Evolutionary conservation across 1,140 invertebrate species (phyloP).

Genomic region (Leptinotarsa undecemlineata): DNA sequence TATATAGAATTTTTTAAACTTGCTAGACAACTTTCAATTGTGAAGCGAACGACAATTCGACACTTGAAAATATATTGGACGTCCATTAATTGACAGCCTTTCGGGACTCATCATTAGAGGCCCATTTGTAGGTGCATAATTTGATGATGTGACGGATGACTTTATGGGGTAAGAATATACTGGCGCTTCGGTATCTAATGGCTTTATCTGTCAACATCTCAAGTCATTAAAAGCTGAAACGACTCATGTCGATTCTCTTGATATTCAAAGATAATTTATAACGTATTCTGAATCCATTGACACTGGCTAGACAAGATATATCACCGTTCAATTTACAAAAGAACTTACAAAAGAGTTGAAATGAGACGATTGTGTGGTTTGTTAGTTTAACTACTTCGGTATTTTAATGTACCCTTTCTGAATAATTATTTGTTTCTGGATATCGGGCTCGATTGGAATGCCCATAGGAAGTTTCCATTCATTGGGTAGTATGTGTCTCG

Average conservation of each 20-base stretch:
- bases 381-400: no score
- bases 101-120: neutral
- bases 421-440: neutral
- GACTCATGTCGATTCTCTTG: constrained; percentile 2
- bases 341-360: neutral
- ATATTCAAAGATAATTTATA: constrained; percentile 4
- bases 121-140: neutral
- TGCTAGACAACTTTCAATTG: no score
- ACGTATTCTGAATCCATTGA: constrained; percentile 3
- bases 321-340: neutral
- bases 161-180: neutral
- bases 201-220: constrained; percentile 5
- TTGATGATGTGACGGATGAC: neutral
- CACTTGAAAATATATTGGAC: neutral
- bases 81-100: neutral
- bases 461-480: no score
- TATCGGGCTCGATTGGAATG: no score
- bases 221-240: neutral
- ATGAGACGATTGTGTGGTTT: neutral
- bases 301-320: constrained; percentile 7
- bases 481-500: no score
- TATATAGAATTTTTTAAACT: no score
- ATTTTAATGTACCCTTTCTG: neutral
- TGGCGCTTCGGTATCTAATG: neutral
- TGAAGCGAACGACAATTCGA: no score